Evolutionary conservation across 2,888 invertebrate genomes (phyloP), one percentile per base, ranked within the genome.

Genomic region (Invenusta paracnida): DNA sequence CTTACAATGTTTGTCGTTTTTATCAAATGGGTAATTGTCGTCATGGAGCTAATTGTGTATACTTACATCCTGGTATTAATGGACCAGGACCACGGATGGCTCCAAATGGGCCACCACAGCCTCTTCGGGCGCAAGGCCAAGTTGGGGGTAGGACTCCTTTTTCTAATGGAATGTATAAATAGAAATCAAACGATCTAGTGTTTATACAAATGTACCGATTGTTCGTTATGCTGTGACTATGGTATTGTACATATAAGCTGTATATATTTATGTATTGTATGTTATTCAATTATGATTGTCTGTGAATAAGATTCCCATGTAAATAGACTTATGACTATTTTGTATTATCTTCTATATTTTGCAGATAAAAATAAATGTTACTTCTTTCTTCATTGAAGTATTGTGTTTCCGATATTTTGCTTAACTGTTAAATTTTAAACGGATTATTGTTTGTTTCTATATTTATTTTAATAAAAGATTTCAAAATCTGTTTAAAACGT

Each of bases 11-110:
- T 2, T 82, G 82, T 82, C 23, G 82, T 2, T 82, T 82, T 28
- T 82, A 23, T 82, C 82, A 82, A 29, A 82, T 30, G 29, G 82
- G 82, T 27, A 82, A 13, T 23, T 82, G 82, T 82, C 82, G 82
- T 5, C 31, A 29, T 30, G 29, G 82, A 5, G 30, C 27, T 29
- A 82, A 82, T 23, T 82, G 82, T 82, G 13, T 29, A 2, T 82
- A 23, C 27, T 13, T 82, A 13, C 82, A 82, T 82, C 82, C 82
- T 11, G 30, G 31, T 30, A 29, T 29, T 27, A 30, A 30, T 29
- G 82, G 82, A 82, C 82, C 82, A 25, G 27, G 82, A 13, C 73
- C 73, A 13, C 73, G 73, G 5, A 73, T 73, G 17, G 23, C 73
- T 5, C 27, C 27, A 5, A n/a, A 5, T 73, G 73, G 73, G 5